phyloP scores from a whole-genome alignment of 1,140 invertebrate species.

The Drosophila bipectinata region DNA sequence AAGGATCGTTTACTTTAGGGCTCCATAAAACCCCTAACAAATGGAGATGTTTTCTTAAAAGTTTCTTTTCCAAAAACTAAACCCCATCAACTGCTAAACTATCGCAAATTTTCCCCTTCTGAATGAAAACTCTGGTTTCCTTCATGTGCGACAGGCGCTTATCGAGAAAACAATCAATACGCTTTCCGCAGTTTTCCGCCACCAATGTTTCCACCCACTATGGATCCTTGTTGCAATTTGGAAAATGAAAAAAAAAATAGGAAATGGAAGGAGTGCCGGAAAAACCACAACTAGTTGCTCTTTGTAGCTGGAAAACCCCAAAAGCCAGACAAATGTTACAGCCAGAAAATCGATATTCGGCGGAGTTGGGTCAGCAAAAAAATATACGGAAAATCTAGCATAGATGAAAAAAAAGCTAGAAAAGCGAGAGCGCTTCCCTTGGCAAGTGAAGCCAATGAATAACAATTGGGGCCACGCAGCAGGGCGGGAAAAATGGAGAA shows the following conservation, averaged over 20 bases:
- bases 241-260: not conserved
- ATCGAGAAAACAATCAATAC: constrained; percentile 40
- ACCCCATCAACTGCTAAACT: constrained; percentile 5
- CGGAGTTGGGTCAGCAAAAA: constrained; percentile 57
- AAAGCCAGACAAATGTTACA: constrained; percentile 75
- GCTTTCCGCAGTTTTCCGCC: constrained; percentile 31
- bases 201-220: constrained; percentile 15
- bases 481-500: not conserved
- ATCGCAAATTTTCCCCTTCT: constrained; percentile 1
- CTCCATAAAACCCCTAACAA: constrained; percentile 10
- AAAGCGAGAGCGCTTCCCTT: constrained; percentile 7
- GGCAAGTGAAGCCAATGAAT: constrained; percentile 74
- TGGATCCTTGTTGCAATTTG: constrained; percentile 26
- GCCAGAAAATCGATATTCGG: constrained; percentile 66
- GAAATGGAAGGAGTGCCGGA: constrained; percentile 1
- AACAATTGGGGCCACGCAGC: constrained; percentile 54
- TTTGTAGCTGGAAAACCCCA: constrained; percentile 44
- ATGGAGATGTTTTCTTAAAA: constrained; percentile 32
- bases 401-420: constrained; percentile 19
- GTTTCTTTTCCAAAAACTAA: constrained; percentile 16
- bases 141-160: constrained; percentile 19
- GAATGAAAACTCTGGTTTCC: constrained; percentile 13
- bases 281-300: constrained; percentile 68
- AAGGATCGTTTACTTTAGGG: constrained; percentile 3
- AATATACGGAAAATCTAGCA: not conserved